These are phyloP conservation scores for Palythoa grandis DNA, from an alignment of 92 coral and sea anemone species.

Conservation along the genomic window DNA sequence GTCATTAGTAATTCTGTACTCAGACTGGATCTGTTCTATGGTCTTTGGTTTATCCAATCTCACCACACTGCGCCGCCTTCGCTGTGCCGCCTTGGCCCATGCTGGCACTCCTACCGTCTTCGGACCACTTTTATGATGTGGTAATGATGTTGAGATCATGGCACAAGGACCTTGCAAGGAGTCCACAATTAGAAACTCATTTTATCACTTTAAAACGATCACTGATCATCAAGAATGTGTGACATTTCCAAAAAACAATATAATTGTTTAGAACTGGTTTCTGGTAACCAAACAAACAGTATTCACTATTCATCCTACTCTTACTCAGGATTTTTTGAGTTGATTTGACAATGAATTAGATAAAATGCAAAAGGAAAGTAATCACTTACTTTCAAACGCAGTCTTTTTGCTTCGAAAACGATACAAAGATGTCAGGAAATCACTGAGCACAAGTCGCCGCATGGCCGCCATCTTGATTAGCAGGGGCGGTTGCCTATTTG, in stretches of 20 bases:
- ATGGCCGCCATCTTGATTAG: slow-evolving; percentile 28
- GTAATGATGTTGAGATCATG: slow-evolving; percentile 63
- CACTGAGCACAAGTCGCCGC: slow-evolving; percentile 3
- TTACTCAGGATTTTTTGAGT: too few relatives aligned
- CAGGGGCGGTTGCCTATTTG: not conserved
- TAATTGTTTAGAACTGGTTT: not conserved
- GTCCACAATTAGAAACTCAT: not conserved
- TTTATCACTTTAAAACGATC: not conserved
- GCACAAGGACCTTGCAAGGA: slow-evolving; percentile 20
- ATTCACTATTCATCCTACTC: too few relatives aligned
- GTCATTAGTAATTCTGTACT: slow-evolving; percentile 81
- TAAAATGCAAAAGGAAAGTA: not conserved
- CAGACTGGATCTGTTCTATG: slow-evolving; percentile 83
- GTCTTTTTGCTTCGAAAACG: slow-evolving; percentile 11
- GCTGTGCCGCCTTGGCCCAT: slow-evolving; percentile 97
- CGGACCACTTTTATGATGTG: slow-evolving; percentile 76
- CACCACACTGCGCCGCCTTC: slow-evolving; percentile 72
- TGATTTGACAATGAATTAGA: too few relatives aligned
- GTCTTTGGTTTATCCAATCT: slow-evolving; percentile 88
- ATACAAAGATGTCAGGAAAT: not conserved
- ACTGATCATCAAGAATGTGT: not conserved
- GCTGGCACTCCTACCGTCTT: slow-evolving; percentile 97
- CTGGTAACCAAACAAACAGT: not conserved
- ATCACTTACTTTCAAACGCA: not conserved
- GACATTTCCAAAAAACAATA: not conserved